Percentiles rank a stretch among this genome's conserved stretches.
Conservation (phyloP, 2,113 vertebrate species). For the Lontra canadensis region DNA sequence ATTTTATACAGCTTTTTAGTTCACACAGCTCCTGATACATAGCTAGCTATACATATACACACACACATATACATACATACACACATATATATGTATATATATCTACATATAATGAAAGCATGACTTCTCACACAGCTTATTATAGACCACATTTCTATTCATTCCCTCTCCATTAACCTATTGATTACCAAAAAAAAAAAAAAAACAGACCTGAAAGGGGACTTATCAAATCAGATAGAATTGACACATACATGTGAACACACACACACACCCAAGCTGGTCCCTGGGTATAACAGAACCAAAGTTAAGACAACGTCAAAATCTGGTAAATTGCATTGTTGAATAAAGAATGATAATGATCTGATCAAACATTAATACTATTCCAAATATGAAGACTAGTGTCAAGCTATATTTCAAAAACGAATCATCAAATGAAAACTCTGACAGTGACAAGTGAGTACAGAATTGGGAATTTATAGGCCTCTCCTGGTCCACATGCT, state of each 20-base stretch:
- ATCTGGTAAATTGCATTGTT: conserved; percentile 20
- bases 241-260: background rate
- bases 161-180: conserved; percentile 45
- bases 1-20: conserved; percentile 3
- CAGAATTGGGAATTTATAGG: conserved; percentile 2
- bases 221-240: conserved; percentile 39
- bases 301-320: conserved; percentile 58
- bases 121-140: conserved; percentile 3
- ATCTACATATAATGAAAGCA: conserved; percentile 9
- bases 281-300: conserved; percentile 27
- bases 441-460: background rate
- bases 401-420: conserved; percentile 48
- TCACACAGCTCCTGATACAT: background rate
- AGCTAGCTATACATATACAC: background rate
- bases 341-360: conserved; percentile 47
- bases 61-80: no score
- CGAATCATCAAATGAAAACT: conserved; percentile 17
- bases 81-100: background rate
- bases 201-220: conserved; percentile 27
- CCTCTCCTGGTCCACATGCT: background rate
- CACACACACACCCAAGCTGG: background rate
- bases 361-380: conserved; percentile 48
- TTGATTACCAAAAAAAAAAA: conserved; percentile 49
- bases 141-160: conserved; percentile 22
- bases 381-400: conserved; percentile 29